Percentiles rank a stretch among this genome's conserved stretches.
Conservation (phyloP, 2,888 invertebrate genomes). For the Litoditis marina region DNA sequence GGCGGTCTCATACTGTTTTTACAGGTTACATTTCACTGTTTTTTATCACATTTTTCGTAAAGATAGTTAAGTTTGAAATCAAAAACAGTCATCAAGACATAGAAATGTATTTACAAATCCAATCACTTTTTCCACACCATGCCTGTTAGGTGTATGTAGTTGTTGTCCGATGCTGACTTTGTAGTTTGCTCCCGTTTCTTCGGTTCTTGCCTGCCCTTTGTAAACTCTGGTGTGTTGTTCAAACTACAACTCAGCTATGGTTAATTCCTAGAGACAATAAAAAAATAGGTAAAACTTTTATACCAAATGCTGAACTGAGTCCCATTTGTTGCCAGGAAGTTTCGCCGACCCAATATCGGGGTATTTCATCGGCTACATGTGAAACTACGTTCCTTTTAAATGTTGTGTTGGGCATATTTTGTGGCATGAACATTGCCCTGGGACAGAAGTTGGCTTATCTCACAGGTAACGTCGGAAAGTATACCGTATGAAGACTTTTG, state of each 20-base stretch:
- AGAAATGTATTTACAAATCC: no score
- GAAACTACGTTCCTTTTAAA: slow-evolving; percentile 3
- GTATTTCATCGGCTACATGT: background rate
- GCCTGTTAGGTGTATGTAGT: no score
- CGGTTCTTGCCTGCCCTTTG: background rate
- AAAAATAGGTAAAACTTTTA: background rate
- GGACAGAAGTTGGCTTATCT: background rate
- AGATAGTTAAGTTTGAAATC: no score
- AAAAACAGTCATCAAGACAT: no score
- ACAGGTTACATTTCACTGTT: slow-evolving; percentile 26
- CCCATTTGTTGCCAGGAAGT: slow-evolving; percentile 1
- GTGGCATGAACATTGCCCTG: slow-evolving; percentile 4
- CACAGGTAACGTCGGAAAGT: background rate
- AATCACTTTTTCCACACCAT: no score
- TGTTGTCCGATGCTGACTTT: no score
- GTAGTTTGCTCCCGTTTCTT: no score
- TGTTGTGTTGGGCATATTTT: background rate
- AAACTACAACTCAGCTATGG: no score
- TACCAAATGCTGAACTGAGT: background rate
- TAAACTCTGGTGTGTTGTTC: background rate
- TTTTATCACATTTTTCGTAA: no score
- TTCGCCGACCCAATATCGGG: slow-evolving; percentile 1
- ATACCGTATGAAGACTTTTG: no score
- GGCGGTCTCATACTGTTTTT: slow-evolving; percentile 31
- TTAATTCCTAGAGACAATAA: background rate